Conservation (phyloP, 2,113 vertebrate species). For the Acanthochromis polyacanthus region DNA sequence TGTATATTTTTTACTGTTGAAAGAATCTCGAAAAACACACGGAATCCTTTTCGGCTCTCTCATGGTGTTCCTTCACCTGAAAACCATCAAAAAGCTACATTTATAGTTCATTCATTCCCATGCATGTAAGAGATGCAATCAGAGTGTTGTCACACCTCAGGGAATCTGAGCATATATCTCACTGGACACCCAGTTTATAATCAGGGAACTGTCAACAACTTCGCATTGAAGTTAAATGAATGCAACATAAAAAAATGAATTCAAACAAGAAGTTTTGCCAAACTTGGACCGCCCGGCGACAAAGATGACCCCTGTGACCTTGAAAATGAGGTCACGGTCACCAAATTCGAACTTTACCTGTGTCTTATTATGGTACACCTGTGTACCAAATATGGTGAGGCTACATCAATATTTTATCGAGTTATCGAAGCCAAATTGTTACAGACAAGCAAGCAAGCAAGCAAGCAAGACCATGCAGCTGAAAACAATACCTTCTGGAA, state of each 20-base stretch:
- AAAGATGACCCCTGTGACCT: no score
- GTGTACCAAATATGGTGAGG: no score
- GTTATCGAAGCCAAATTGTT: no score
- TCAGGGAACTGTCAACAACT: slow-evolving; percentile 11
- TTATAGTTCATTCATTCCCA: neutral
- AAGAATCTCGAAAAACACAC: slow-evolving; percentile 1
- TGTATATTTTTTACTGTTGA: slow-evolving; percentile 20
- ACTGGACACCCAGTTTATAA: slow-evolving; percentile 17
- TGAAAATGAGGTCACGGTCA: no score
- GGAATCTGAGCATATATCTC: neutral
- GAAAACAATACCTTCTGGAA: no score
- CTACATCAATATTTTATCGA: no score
- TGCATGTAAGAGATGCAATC: neutral
- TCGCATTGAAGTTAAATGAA: slow-evolving; percentile 12
- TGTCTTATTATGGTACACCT: no score
- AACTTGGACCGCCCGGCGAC: no score
- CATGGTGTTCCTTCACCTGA: neutral
- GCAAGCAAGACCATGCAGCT: no score
- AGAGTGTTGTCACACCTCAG: slow-evolving; percentile 1
- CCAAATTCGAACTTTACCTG: no score
- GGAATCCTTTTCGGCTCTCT: slow-evolving; percentile 4
- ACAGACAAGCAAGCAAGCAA: no score
- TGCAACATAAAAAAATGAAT: neutral
- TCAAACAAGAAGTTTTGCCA: no score
- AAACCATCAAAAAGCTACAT: slow-evolving; percentile 8